Base-by-base conservation (phyloP, 92 coral and sea anemone species). In the Scolanthus callimorphus region DNA sequence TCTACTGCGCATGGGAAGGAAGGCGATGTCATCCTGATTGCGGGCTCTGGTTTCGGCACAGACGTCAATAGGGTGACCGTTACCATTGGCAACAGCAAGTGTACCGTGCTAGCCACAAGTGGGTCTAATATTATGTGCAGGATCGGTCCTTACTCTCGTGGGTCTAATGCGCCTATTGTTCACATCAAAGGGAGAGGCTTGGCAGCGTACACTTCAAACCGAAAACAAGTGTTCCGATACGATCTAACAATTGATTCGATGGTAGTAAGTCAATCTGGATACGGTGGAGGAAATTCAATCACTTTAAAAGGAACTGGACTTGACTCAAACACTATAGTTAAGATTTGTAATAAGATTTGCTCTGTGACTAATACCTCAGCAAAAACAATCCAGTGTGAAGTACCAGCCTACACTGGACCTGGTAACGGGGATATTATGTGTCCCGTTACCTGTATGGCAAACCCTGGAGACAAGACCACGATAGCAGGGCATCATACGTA, bases 231-330 rank as follows among this genome's bases (percentile, higher is more conserved):
- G 45, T 81, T 85, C 76, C 57, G 62, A 10, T 85, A 90, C 46
- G 81, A 77, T 28, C 67, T 85, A 11, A 41, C 73, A 25, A 45
- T 90, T 19, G 54, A 34, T 15, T 74, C 63, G 44, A 67, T 80
- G 8, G 28, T 60, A 1, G 81, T 83, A 1, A 59, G 31, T 21
- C 74, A 77, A 19, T 59, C 90, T 50, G 85, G 97, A 1, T 73
- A 60, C 29, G 97, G 97, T 53, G 97, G 97, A 25, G 97, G 97
- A 11, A 67, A 74, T 50, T n/a, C 66, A 12, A 26, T 85, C 1
- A 50, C 81, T 0, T 50, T 90, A n/a, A 58, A 64, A 41, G 97
- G 97, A 22, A 45, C 62, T 1, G 95, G 97, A 9, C 84, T 81
- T 54, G 59, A 72, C 54, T 39, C 70, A 3, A 51, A 71, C 9